Evolutionary conservation across 2,113 vertebrate species (phyloP), one percentile per base, ranked within the genome.

Genomic region (Pteronura brasiliensis): DNA sequence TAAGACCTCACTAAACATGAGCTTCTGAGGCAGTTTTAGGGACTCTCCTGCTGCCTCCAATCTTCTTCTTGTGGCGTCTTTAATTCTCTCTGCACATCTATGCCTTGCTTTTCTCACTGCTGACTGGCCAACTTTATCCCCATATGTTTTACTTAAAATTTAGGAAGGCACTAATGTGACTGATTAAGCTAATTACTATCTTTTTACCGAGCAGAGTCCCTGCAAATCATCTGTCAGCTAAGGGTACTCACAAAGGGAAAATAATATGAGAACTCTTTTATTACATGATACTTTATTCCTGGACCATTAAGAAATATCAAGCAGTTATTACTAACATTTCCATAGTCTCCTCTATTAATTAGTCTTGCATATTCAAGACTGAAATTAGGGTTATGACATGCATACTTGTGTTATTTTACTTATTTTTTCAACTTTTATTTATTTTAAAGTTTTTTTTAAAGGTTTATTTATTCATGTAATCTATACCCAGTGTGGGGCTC

Each of bases 321-420:
- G 63, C 15, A 42, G 15, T 96, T 97, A 80, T 86, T 96, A 96
- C 79, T 71, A 81, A 83, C 88, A 69, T 13, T 71, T 71, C 36
- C 4, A 67, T 17, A 86, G 8, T 63, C 27, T 88, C 23, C 39
- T 93, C 18, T 52, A 59, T 92, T 96, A 84, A 77, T 95, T 63
- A 52, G 47, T 57, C 31, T 91, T 90, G 25, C 71, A 93, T 91
- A 96, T 90, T 92, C n/a, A 93, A 72, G 63, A 82, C 25, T 79
- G 36, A 86, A 39, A 88, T 91, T 91, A 92, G 39, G 42, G 36
- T 92, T 93, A 49, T 31, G 9, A 36, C 94, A 87, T 90, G 14
- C n/a, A 82, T 90, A 61, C 1, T 76, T 57, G 2, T 27, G 47
- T 82, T 83, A 77, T 97, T 77, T 74, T 74, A 44, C 39, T 77